Conservation (phyloP, 2,797 vertebrate species). For the Pangasius sanitwongsei region DNA sequence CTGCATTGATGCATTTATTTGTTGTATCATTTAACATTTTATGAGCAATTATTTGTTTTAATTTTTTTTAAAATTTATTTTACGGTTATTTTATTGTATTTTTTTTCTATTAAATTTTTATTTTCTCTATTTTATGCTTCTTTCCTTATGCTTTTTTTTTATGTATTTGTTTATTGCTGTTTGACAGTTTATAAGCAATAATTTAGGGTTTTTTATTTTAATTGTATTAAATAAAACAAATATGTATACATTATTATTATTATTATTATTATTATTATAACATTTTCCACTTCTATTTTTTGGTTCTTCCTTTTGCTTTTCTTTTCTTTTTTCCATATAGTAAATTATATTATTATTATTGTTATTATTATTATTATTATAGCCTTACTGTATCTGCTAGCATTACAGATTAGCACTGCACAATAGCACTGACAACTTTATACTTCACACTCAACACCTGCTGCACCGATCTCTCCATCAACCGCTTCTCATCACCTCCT, state of each 20-base stretch:
- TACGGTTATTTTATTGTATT: neutral
- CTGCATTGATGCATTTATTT: neutral
- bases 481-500: neutral
- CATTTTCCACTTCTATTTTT: too few species aligned
- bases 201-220: neutral
- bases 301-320: too few species aligned
- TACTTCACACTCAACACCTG: conserved; percentile 48
- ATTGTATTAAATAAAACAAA: neutral
- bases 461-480: conserved; percentile 35
- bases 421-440: neutral
- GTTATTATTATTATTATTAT: neutral
- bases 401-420: too few species aligned
- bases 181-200: neutral
- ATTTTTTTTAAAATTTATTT: neutral
- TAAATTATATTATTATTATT: neutral
- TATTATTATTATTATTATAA: too few species aligned
- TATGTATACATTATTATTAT: too few species aligned
- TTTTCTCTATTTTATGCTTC: neutral
- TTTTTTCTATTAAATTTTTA: too few species aligned
- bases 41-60: neutral
- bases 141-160: neutral
- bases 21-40: neutral
- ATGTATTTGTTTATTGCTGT: neutral
- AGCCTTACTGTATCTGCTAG: neutral
- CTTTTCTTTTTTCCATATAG: too few species aligned